Percentiles rank a stretch among this genome's conserved stretches.
Conservation (phyloP, 1,140 invertebrate species). For the Cydia strobilella region DNA sequence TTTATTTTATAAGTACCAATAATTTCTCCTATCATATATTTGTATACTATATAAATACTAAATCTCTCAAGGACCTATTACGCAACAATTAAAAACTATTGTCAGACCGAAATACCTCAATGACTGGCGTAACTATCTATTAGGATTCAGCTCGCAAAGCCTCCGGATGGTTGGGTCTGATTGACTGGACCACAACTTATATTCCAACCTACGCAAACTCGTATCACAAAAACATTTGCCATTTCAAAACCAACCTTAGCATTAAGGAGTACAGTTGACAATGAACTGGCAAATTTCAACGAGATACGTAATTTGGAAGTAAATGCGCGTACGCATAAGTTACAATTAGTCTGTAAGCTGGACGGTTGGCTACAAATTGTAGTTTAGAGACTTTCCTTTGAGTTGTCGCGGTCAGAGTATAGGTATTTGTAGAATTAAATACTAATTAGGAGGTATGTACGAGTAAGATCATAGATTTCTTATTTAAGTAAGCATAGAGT, state of each 20-base stretch:
- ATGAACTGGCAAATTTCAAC: background rate
- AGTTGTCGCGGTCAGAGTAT: background rate
- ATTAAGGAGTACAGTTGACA: constrained; percentile 34
- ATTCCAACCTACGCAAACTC: background rate
- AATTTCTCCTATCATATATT: too few relatives aligned
- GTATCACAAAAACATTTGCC: background rate
- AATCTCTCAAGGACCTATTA: too few relatives aligned
- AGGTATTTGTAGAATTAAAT: background rate
- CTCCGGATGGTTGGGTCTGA: background rate
- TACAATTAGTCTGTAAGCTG: constrained; percentile 11
- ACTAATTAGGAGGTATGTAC: background rate
- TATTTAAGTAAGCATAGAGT: too few relatives aligned
- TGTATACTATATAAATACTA: too few relatives aligned
- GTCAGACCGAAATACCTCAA: background rate
- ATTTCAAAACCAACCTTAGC: constrained; percentile 47
- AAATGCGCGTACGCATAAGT: background rate
- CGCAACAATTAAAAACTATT: background rate
- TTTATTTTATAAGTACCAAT: too few relatives aligned
- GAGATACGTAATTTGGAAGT: background rate
- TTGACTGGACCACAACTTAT: constrained; percentile 9
- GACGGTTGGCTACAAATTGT: constrained; percentile 9
- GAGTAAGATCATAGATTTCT: too few relatives aligned
- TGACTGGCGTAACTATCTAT: background rate
- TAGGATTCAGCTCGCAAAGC: background rate
- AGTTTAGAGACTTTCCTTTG: background rate